These are phyloP conservation scores for Chaetops frenatus DNA, from an alignment of 2,113 vertebrate genomes.

Conservation along the genomic window DNA sequence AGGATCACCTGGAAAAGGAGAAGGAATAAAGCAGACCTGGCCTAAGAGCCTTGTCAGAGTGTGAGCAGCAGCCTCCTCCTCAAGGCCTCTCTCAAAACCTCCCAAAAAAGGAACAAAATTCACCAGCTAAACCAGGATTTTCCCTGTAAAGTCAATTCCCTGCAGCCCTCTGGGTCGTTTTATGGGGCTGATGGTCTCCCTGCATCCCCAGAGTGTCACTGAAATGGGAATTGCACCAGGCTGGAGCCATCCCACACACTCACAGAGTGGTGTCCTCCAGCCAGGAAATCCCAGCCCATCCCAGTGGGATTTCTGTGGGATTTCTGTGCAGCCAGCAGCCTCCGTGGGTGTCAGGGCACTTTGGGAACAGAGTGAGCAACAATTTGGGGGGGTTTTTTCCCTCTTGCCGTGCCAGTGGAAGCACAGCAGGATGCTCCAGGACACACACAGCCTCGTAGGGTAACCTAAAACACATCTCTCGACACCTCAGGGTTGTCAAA, in stretches of 20 bases:
- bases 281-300: not conserved
- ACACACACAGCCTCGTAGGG: fast-evolving
- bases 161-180: not conserved
- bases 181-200: fast-evolving
- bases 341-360: fast-evolving
- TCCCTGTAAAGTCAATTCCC: not conserved
- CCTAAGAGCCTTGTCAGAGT: not conserved
- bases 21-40: not conserved
- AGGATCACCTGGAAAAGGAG: not conserved
- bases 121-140: not conserved
- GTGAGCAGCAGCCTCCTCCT: fast-evolving
- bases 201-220: not conserved
- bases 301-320: not conserved
- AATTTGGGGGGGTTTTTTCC: not conserved
- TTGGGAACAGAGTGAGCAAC: not conserved
- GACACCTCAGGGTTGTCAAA: not conserved
- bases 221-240: not conserved
- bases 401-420: not conserved
- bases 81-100: not conserved
- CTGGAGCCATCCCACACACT: not conserved
- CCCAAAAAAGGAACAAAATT: not conserved
- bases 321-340: not conserved
- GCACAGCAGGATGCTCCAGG: not conserved
- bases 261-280: fast-evolving
- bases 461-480: too few species aligned